Evolutionary conservation across 2,113 vertebrate species (phyloP).

Genomic region (Ceratotherium simum): DNA sequence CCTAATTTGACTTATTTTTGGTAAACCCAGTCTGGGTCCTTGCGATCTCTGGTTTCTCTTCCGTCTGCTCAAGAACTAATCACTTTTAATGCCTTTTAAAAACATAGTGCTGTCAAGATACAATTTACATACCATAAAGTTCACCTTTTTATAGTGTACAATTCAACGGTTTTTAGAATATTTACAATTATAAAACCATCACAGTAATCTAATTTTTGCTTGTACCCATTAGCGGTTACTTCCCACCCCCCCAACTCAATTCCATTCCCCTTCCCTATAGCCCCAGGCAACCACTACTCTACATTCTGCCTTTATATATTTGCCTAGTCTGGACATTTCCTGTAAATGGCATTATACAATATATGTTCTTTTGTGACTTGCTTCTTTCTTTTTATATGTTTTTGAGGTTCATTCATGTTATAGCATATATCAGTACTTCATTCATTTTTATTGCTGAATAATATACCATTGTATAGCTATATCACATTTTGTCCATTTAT

Average conservation of each 20-base stretch:
- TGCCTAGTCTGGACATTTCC: background rate
- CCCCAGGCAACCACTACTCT: background rate
- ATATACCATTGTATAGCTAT: background rate
- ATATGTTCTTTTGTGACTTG: background rate
- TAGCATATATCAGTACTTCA: background rate
- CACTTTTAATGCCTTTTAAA: background rate
- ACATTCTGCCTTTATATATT: background rate
- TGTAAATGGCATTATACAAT: background rate
- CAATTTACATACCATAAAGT: background rate
- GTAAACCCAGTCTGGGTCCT: background rate
- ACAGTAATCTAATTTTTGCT: background rate
- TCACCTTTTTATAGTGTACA: background rate
- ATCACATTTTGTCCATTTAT: background rate
- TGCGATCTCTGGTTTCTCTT: background rate
- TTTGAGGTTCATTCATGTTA: background rate
- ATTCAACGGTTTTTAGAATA: background rate
- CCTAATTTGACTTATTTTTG: background rate
- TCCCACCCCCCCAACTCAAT: fast-evolving
- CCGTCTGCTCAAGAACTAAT: background rate
- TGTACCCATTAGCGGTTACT: background rate
- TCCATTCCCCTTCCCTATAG: background rate
- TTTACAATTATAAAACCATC: background rate
- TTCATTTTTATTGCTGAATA: background rate
- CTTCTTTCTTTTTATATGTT: background rate
- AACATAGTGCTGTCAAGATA: background rate